Evolutionary conservation across 2,113 vertebrate genomes (phyloP).

Genomic region (Carassius auratus): DNA sequence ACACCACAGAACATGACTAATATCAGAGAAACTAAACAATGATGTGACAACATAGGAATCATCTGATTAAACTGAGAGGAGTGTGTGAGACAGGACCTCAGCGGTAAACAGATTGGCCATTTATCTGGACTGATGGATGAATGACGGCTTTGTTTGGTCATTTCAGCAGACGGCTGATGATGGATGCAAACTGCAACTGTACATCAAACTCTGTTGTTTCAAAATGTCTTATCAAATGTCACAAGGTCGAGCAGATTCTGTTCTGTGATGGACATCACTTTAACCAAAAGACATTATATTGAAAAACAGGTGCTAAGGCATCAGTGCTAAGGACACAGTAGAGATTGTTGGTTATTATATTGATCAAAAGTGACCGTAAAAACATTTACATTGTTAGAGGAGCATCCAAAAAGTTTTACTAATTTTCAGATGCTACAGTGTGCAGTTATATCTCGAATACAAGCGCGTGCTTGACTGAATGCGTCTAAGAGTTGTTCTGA

Average conservation of each 20-base stretch:
- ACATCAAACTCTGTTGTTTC: not conserved
- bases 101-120: not conserved
- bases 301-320: not conserved
- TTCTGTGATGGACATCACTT: not conserved
- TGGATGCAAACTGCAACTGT: not conserved
- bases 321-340: not conserved
- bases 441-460: not conserved
- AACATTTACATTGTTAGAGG: not conserved
- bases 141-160: slow-evolving; percentile 4
- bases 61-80: not conserved
- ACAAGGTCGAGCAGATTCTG: not conserved
- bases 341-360: not conserved
- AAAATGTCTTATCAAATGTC: not conserved
- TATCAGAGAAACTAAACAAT: not conserved
- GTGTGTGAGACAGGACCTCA: not conserved
- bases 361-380: not conserved
- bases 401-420: not conserved
- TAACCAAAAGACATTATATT: not conserved
- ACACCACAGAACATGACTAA: slow-evolving; percentile 8
- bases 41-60: not conserved
- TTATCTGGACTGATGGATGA: slow-evolving; percentile 4
- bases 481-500: not conserved
- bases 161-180: not conserved
- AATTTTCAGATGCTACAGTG: not conserved
- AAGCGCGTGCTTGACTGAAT: not conserved